Evolutionary conservation across 2,113 vertebrate species (phyloP).

Genomic region (Proterorhinus semilunaris): DNA sequence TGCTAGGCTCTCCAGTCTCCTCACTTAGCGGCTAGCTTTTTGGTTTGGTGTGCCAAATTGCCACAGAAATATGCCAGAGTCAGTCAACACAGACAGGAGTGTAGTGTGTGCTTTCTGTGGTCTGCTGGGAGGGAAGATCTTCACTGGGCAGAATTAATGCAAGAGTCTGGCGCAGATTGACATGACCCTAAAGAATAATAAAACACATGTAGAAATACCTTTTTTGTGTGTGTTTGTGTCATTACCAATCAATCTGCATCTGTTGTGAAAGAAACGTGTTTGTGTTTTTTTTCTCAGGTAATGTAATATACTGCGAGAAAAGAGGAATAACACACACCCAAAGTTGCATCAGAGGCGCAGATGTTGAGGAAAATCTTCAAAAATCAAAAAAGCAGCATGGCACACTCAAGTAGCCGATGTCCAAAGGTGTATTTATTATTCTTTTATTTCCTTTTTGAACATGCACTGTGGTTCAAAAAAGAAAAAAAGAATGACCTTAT

Average conservation of each 20-base stretch:
- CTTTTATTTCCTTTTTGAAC: too few relatives aligned
- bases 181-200: constrained; percentile 64
- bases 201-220: constrained; percentile 47
- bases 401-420: too few relatives aligned
- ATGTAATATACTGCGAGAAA: too few relatives aligned
- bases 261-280: constrained; percentile 1
- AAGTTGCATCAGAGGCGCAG: too few relatives aligned
- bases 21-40: constrained; percentile 70
- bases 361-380: too few relatives aligned
- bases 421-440: too few relatives aligned
- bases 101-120: constrained; percentile 54
- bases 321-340: too few relatives aligned
- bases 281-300: constrained; percentile 22
- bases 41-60: constrained; percentile 64
- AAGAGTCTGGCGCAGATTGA: constrained; percentile 62
- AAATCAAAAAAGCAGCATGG: too few relatives aligned
- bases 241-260: neutral
- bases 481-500: too few relatives aligned
- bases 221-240: constrained; percentile 38
- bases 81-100: constrained; percentile 58
- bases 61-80: constrained; percentile 37
- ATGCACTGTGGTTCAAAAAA: too few relatives aligned
- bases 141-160: constrained; percentile 62
- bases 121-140: constrained; percentile 54
- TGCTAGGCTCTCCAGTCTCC: constrained; percentile 52